These are phyloP conservation scores for Ophiothrix spiculata DNA, from an alignment of 35 echinoderm and acorn worm genomes.

Conservation along the genomic window DNA sequence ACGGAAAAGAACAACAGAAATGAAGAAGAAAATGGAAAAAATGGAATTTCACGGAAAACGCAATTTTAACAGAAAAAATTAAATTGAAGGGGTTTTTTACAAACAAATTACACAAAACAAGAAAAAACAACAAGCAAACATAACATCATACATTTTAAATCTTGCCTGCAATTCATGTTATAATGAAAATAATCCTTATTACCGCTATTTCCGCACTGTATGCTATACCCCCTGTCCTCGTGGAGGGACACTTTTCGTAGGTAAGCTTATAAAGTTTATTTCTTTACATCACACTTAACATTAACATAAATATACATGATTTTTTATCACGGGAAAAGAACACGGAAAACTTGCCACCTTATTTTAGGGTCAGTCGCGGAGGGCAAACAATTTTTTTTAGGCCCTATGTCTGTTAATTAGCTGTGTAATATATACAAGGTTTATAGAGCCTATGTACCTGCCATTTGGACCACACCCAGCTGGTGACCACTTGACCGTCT, in stretches of 20 bases:
- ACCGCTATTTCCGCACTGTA: too few species aligned
- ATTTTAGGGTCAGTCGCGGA: not conserved
- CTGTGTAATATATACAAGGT: not conserved
- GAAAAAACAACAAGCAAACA: too few species aligned
- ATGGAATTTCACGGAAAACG: too few species aligned
- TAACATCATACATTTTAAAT: too few species aligned
- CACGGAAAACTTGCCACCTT: not conserved
- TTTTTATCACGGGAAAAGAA: not conserved
- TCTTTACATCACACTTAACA: not conserved
- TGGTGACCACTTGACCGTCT: conserved; percentile 25
- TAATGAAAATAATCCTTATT: too few species aligned
- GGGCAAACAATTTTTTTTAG: not conserved
- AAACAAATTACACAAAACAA: too few species aligned
- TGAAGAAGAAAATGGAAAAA: too few species aligned
- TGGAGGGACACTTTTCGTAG: not conserved
- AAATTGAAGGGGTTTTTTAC: too few species aligned
- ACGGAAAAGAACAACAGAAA: too few species aligned
- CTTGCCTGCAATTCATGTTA: too few species aligned
- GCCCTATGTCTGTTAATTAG: not conserved
- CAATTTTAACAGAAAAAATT: too few species aligned
- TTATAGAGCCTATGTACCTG: not conserved
- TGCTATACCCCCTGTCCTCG: too few species aligned
- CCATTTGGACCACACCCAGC: not conserved
- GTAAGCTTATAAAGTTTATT: not conserved
- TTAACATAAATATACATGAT: not conserved